Evolutionary conservation across 2,113 vertebrate species (phyloP).

Genomic region (Meleagris gallopavo): DNA sequence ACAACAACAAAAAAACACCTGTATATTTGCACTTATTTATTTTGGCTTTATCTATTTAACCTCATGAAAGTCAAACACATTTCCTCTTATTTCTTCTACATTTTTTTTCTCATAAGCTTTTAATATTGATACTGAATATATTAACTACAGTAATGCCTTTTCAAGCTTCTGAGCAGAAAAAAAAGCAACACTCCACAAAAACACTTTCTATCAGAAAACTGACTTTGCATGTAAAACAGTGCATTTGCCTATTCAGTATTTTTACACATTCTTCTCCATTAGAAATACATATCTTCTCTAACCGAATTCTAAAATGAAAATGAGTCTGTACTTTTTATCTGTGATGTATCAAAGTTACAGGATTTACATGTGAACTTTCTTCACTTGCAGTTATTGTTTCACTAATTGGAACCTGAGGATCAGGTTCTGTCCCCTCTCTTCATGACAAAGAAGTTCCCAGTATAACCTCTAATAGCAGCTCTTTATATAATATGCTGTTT

Average conservation of each 20-base stretch:
- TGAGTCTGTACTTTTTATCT: not conserved
- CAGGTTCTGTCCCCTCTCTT: not conserved
- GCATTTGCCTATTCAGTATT: not conserved
- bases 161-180: not conserved
- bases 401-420: not conserved
- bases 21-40: not conserved
- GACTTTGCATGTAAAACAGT: not conserved
- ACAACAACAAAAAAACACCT: no score
- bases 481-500: not conserved
- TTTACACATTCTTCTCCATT: not conserved
- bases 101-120: not conserved
- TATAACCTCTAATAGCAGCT: not conserved
- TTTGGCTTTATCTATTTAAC: not conserved
- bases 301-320: not conserved
- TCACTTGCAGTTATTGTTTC: not conserved
- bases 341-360: not conserved
- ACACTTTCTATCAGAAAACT: not conserved
- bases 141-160: not conserved
- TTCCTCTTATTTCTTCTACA: not conserved
- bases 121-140: not conserved
- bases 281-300: not conserved
- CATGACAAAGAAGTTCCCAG: not conserved
- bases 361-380: not conserved
- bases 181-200: accelerated
- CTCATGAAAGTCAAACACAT: not conserved